Conservation (phyloP, 2,888 invertebrate genomes). For the Drosophila hamatofila region DNA sequence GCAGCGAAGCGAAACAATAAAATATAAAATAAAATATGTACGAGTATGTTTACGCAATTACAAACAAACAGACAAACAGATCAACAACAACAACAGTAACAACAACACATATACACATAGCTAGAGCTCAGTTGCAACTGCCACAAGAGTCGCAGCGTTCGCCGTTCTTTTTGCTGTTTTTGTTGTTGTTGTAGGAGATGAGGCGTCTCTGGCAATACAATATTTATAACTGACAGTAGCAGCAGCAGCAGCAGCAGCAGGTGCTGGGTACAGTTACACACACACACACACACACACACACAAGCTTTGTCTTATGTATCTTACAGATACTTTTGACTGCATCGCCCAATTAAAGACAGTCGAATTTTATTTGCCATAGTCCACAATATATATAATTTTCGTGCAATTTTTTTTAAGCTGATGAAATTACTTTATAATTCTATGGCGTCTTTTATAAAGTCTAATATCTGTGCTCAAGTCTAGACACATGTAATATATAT, state of each 20-base stretch:
- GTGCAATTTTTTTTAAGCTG: conserved; percentile 44
- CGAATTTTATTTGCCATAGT: conserved; percentile 20
- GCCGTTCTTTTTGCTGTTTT: conserved; percentile 7
- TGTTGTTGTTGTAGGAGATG: conserved; percentile 5
- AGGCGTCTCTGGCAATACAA: conserved; percentile 57
- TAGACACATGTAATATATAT: too few species aligned
- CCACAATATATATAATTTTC: conserved; percentile 54
- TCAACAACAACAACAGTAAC: conserved; percentile 31
- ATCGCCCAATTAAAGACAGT: conserved; percentile 62
- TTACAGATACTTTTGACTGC: conserved; percentile 64
- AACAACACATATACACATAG: conserved; percentile 27
- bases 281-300: conserved; percentile 13
- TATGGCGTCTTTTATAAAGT: neutral
- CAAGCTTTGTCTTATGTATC: conserved; percentile 47
- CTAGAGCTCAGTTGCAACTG: conserved; percentile 35
- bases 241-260: conserved; percentile 43
- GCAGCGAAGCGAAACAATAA: conserved; percentile 83
- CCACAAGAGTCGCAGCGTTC: conserved; percentile 23
- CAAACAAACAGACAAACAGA: conserved; percentile 75
- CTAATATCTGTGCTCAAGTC: neutral
- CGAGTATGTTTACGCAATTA: conserved; percentile 82
- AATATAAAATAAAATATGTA: conserved; percentile 83
- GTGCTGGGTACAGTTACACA: conserved; percentile 53
- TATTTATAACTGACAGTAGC: conserved; percentile 62
- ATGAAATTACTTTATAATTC: conserved; percentile 46